These are phyloP conservation scores for Neomicropteryx cornuta DNA, from an alignment of 1,140 invertebrate genomes.

Conservation along the genomic window DNA sequence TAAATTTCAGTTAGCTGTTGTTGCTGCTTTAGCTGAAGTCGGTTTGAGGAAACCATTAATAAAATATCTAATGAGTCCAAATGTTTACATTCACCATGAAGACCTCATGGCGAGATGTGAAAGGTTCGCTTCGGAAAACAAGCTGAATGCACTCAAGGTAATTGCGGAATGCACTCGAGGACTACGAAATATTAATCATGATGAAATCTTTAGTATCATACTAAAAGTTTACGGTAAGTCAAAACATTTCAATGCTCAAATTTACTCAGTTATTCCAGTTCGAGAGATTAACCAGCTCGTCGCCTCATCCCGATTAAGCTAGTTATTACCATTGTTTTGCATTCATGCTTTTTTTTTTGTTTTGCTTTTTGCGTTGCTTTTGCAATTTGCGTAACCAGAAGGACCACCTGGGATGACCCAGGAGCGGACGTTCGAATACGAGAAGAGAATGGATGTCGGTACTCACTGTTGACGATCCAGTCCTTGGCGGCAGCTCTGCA, in stretches of 20 bases:
- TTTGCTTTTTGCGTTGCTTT: too few species aligned
- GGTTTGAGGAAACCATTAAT: conserved; percentile 35
- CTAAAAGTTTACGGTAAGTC: conserved; percentile 41
- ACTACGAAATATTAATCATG: conserved; percentile 21
- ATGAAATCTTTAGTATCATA: conserved; percentile 33
- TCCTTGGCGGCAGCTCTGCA: too few species aligned
- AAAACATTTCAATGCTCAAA: conserved; percentile 1
- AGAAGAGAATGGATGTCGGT: too few species aligned
- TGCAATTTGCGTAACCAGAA: too few species aligned
- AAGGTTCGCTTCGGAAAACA: conserved; percentile 36
- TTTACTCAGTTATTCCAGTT: not conserved
- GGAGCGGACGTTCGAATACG: too few species aligned
- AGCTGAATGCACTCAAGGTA: conserved; percentile 27
- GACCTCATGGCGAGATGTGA: conserved; percentile 35
- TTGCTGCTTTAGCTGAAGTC: conserved; percentile 38
- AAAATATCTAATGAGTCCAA: conserved; percentile 29
- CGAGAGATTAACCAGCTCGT: too few species aligned
- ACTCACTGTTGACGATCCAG: too few species aligned
- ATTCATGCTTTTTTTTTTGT: too few species aligned
- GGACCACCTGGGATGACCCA: too few species aligned
- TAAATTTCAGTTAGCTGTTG: conserved; percentile 25
- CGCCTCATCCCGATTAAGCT: too few species aligned
- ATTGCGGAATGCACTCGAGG: conserved; percentile 28
- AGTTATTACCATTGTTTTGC: too few species aligned
- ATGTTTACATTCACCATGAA: conserved; percentile 26